Evolutionary conservation across 64 coral and sea anemone species (phyloP).

Genomic region (Actinia tenebrosa): DNA sequence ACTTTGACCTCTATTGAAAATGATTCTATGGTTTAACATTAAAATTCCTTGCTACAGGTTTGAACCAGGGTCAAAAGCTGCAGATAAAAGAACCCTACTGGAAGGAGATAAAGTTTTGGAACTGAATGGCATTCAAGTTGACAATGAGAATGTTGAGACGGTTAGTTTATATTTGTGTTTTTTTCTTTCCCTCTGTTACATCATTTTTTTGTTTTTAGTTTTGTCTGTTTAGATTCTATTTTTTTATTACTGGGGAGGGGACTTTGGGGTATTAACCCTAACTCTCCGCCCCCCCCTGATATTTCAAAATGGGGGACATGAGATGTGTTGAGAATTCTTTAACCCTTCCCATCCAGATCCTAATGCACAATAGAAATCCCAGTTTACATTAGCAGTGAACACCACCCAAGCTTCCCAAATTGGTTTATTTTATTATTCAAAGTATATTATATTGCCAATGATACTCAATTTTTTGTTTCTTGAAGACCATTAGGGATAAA

Average conservation of each 20-base stretch:
- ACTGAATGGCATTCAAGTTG: conserved; percentile 54
- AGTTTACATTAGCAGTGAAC: too few relatives aligned
- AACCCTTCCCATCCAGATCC: too few relatives aligned
- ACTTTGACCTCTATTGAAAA: too few relatives aligned
- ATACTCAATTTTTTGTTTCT: not conserved
- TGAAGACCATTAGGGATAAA: not conserved
- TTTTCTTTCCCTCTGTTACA: not conserved
- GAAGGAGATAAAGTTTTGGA: conserved; percentile 67
- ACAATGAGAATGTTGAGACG: conserved; percentile 47
- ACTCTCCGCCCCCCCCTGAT: too few relatives aligned
- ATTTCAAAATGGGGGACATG: too few relatives aligned
- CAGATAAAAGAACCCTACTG: not conserved
- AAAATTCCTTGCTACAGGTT: not conserved
- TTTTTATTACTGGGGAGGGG: not conserved
- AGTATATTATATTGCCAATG: too few relatives aligned
- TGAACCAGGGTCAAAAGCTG: not conserved
- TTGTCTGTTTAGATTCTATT: not conserved
- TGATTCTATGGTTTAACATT: not conserved
- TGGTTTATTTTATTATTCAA: too few relatives aligned
- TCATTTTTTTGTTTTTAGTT: not conserved
- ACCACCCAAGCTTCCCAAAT: too few relatives aligned
- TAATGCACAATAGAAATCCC: too few relatives aligned
- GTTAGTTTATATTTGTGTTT: not conserved
- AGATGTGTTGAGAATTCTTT: too few relatives aligned
- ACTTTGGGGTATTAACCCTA: too few relatives aligned